phyloP scores from a whole-genome alignment of 2,113 vertebrate genomes.

The Cynopterus brachyotis region DNA sequence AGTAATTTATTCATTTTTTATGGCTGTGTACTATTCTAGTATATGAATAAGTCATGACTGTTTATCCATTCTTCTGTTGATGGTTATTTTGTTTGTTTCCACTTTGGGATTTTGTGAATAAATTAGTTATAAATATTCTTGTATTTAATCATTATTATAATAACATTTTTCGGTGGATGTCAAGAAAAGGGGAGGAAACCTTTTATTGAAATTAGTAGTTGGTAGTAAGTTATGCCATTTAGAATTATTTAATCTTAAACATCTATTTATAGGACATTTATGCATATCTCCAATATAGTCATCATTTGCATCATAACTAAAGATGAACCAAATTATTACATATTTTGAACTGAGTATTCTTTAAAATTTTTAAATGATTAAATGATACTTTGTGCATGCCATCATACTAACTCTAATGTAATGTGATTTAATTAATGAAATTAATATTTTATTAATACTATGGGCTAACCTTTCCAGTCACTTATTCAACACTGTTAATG shows the following conservation, averaged over 20 bases:
- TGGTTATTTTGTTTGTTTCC: neutral
- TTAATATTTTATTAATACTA: neutral
- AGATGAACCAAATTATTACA: neutral
- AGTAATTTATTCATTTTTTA: neutral
- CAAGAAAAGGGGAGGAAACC: neutral
- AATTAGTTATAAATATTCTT: neutral
- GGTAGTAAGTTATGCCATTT: neutral
- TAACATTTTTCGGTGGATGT: neutral
- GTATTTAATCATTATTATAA: neutral
- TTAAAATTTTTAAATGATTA: neutral
- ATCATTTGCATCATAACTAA: neutral
- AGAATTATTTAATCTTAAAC: neutral
- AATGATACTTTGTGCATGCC: neutral
- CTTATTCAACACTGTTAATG: neutral
- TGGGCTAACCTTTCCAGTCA: neutral
- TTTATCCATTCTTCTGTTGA: neutral
- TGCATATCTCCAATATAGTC: neutral
- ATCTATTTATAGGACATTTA: neutral
- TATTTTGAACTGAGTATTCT: constrained; percentile 24
- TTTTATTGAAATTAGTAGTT: neutral
- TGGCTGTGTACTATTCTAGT: neutral
- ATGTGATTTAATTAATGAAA: neutral
- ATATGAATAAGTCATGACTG: neutral
- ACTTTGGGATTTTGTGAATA: neutral
- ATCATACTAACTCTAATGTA: neutral